Conservation (phyloP, 2,888 invertebrate species). For the Allygus modestus region DNA sequence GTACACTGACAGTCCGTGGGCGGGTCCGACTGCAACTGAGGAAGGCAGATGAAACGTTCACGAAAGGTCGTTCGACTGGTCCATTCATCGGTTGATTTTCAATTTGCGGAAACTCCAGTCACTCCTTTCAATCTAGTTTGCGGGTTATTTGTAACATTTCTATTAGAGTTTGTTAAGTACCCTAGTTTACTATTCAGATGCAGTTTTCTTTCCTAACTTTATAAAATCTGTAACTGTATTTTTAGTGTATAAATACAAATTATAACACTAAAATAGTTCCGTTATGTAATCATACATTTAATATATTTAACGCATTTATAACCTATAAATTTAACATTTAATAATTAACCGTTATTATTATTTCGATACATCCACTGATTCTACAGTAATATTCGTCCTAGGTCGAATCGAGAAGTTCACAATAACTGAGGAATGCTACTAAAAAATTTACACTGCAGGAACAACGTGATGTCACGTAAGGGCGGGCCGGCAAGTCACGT, state of each 20-base stretch:
- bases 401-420: neutral
- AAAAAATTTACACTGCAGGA: neutral
- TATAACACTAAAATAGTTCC: no score
- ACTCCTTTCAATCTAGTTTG: neutral
- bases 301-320: no score
- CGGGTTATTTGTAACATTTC: neutral
- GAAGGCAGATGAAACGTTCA: neutral
- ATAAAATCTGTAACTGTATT: no score
- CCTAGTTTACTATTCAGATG: no score
- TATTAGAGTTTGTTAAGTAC: no score
- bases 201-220: no score
- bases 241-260: no score
- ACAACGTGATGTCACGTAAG: neutral
- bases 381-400: neutral
- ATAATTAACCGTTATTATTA: neutral
- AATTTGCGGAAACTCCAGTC: neutral
- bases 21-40: neutral
- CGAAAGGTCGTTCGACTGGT: neutral
- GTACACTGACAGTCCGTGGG: conserved; percentile 29
- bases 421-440: neutral
- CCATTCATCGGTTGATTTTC: neutral
- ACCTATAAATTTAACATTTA: no score
- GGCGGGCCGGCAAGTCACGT: conserved; percentile 25
- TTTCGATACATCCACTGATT: neutral
- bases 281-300: no score